Evolutionary conservation across 2,888 invertebrate genomes (phyloP), one percentile per base, ranked within the genome.

Genomic region (Epirrita christyi): DNA sequence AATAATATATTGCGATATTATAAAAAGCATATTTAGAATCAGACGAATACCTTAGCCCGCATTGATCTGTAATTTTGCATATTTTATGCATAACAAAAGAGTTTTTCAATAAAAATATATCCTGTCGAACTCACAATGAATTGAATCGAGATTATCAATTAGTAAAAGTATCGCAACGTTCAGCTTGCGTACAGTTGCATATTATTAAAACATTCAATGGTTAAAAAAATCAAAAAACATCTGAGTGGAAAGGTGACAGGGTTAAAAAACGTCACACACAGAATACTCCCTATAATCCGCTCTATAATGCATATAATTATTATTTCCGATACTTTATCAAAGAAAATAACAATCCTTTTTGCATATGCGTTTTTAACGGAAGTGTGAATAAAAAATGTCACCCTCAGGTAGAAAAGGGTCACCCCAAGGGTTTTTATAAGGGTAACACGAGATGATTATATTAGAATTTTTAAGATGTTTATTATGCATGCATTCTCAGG

Each of bases 251-350:
- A 92, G 92, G 91, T 91, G 91, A 86, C 88, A 85, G 85, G 86
- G 84, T 83, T 77, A 82, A 85, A 85, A 85, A 80, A 79, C 71
- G 84, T 87, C 86, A 83, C 82, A 21, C 21, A 82, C 85, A 83
- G 72, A 82, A 78, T 81, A 85, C 78, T 86, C 88, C 78, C 80
- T 91, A n/a, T n/a, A 91, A 92, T 92, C 92, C 90, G 81, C 76
- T 84, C 85, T 82, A 85, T 91, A 89, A 91, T 90, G 91, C 92
- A 92, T 91, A 90, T 91, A 91, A 91, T 92, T 90, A 92, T 91
- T 92, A 90, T 91, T 92, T 90, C 90, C 90, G 89, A 88, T 85
- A 79, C 80, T 70, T 64, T 83, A 88, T 89, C 89, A 88, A 91
- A 90, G 91, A 87, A 88, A 90, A 85, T 85, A 87, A 86, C 84